Evolutionary conservation across 2,888 invertebrate species (phyloP), one percentile per base, ranked within the genome.

Genomic region (Dysmachus trigonus): DNA sequence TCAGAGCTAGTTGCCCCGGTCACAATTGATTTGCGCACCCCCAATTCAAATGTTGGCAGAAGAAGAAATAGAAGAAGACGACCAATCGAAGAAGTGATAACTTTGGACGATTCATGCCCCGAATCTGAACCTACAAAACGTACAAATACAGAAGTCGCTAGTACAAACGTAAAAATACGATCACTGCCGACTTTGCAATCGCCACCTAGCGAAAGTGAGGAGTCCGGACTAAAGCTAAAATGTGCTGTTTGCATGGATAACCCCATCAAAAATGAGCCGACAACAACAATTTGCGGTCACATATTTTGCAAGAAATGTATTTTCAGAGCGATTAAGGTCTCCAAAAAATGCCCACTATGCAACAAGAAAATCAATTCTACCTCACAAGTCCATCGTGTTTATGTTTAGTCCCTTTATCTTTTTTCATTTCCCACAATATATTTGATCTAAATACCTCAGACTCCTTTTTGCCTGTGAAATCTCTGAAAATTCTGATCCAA

Each of bases 281-380:
- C 35, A 0, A 88, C 88, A 10, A 89, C 89, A 1, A 62, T 86
- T 8, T 89, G 89, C 35, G 89, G 89, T 0, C 89, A 89, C 47
- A 87, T 89, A 8, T 89, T 88, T 72, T 89, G 89, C 33, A 72
- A 86, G 2, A 27, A 18, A 0, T 89, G 89, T 35, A 89, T 89
- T 1, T 10, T 8, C 7, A 71, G 83, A 7, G 86, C 88, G 6
- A 86, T 89, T 0, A 85, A 85, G 4, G 2, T 81, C 13, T 85
- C 86, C 1, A 82, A 35, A 0, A 87, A 88, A 18, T 89, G 89
- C 71, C 89, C 89, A 1, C 73, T 88, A 0, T 89, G 89, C 76
- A 88, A 88, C 18, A 76, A 62, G 41, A 38, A 13, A 47, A 30
- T 31, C 5, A 74, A 62, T 7, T 62, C 47, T 6, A 33, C 22